A percentile compares a stretch with the other conserved stretches of the same genome.
Evolutionary conservation across 92 coral and sea anemone genomes (phyloP).

Genomic region (Muricea muricata): DNA sequence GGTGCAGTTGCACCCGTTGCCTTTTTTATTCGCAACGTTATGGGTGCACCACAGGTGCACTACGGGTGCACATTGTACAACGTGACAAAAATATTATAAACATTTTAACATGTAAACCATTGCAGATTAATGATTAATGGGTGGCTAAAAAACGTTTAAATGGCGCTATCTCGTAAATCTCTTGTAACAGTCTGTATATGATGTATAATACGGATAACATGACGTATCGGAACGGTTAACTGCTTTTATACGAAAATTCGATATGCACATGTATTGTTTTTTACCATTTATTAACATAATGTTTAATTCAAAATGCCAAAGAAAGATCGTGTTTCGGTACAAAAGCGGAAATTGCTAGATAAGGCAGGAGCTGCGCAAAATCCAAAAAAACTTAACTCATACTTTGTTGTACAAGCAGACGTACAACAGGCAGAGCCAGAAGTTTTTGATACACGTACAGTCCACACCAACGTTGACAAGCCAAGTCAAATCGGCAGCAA

Average conservation of each 20-base stretch:
- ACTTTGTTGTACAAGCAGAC: conserved; percentile 10
- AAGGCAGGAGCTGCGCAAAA: conserved; percentile 10
- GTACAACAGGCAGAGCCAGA: neutral
- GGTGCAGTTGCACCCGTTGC: conserved; percentile 12
- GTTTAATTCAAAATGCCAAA: conserved; percentile 6
- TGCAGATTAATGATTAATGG: no score
- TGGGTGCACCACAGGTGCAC: conserved; percentile 11
- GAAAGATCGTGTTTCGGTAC: neutral
- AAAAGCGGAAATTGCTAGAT: conserved; percentile 8
- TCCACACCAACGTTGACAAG: neutral
- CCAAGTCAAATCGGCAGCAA: conserved; percentile 3
- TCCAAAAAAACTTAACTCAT: neutral
- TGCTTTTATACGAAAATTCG: neutral
- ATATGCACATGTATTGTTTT: no score
- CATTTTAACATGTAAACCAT: no score
- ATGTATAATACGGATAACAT: neutral
- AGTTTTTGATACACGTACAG: neutral
- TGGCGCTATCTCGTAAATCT: no score
- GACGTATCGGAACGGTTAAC: neutral
- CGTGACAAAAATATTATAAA: no score
- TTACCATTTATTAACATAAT: neutral
- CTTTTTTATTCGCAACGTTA: neutral
- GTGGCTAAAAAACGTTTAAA: no score
- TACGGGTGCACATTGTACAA: neutral
- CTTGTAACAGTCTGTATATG: neutral